Conservation (phyloP, 2,113 vertebrate species). For the Seriola quinqueradiata region DNA sequence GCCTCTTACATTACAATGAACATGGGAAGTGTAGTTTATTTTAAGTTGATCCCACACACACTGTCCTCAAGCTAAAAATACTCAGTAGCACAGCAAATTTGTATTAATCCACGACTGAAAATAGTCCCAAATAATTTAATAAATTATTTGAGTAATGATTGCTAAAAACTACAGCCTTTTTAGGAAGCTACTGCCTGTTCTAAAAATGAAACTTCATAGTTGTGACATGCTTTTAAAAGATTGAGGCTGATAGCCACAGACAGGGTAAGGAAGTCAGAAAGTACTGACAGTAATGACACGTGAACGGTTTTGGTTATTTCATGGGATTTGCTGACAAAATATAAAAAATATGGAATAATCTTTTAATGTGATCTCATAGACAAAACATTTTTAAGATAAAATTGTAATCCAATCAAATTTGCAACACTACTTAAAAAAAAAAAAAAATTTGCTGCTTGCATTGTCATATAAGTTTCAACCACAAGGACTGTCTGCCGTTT, state of each 20-base stretch:
- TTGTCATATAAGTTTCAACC: background rate
- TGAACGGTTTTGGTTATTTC: background rate
- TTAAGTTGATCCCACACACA: constrained; percentile 6
- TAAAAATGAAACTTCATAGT: background rate
- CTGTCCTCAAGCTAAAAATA: constrained; percentile 10
- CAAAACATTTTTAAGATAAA: background rate
- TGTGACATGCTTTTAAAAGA: background rate
- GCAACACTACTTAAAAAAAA: background rate
- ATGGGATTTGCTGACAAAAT: background rate
- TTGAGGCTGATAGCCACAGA: background rate
- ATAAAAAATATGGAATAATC: background rate
- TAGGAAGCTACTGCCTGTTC: background rate
- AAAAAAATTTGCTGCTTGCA: background rate
- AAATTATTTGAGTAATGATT: background rate
- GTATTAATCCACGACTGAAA: background rate
- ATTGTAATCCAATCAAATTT: background rate
- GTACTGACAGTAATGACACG: background rate
- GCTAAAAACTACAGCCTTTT: no score
- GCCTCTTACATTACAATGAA: background rate
- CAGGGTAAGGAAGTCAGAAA: background rate
- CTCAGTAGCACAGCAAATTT: background rate
- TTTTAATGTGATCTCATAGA: background rate
- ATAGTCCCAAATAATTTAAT: background rate
- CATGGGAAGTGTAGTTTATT: background rate
- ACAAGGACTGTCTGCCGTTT: background rate